Evolutionary conservation across 35 echinoderm and acorn worm genomes (phyloP), one percentile per base, ranked within the genome.

Genomic region (Strongylocentrotus purpuratus): DNA sequence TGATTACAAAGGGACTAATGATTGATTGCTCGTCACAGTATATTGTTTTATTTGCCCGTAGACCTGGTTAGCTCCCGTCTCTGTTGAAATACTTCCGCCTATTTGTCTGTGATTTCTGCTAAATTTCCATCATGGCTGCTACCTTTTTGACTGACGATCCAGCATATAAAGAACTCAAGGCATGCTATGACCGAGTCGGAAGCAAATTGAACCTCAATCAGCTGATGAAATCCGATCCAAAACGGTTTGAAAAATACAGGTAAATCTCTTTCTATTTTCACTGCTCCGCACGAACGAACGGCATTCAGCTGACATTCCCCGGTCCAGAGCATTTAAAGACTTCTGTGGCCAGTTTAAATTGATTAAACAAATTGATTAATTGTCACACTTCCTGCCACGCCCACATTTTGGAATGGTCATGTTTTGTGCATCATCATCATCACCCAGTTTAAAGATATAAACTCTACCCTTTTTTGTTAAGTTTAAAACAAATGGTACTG

Each of bases 171-270:
- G 95, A 94, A 22, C 92, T 99, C 17, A 90, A 96, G 88, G 95
- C 97, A 25, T 95, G 65, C 88, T 86, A 97, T 86, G 96, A 96
- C n/a, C 94, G 94, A 22, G 61, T 94, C 25, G 96, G 95, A 32
- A 92, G 78, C 12, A 97, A 96, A 85, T 47, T 99, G 20, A 95
- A 96, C 46, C 94, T 99, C 87, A 45, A 92, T 59, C 59, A 96
- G 33, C 92, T 99, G 86, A 97, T 99, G 59, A 46, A 94, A n/a
- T 28, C 61, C 31, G 97, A 99, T 85, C 90, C 98, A 28, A 59
- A 85, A 28, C 96, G 98, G 20, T 99, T 99, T 95, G 94, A 97
- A 20, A 96, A 97, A 94, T 99, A 95, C 94, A 99, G 98, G 96
- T 97, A 95, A 86, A 41, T 96, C 41, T 12, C 4, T 92, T 52